Base-by-base conservation (phyloP, 1,140 invertebrate genomes). In the Drosophila pseudoananassae region DNA sequence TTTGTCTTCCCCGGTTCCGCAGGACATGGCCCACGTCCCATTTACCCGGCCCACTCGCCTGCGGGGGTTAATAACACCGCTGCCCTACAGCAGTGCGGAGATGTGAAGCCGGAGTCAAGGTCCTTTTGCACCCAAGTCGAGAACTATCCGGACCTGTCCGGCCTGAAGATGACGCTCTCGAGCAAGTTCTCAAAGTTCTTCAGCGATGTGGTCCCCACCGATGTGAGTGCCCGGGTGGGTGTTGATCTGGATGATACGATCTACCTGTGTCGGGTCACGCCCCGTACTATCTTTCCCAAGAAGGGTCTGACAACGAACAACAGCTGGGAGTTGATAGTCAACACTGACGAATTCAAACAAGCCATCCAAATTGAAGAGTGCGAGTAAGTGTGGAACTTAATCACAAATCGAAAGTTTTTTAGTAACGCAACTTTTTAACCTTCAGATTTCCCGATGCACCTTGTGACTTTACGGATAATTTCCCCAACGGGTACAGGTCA, bases 401-500 rank as follows among this genome's bases (percentile, higher is more conserved):
- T 52, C 6, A 6, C 1, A 43, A 4, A 15, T 4, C 27, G 27
- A 33, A 15, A 15, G 6, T 3, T 45, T 29, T 23, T 23, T 14
- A n/a, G 6, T 10, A 17, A 20, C n/a, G 14, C 23, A 0, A 5
- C 9, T 25, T 12, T n/a, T 27, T 20, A 29, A 17, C 15, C 5
- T 5, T 8, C 23, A 77, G 75, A 90, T 91, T 74, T 61, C 85
- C 49, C 78, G 92, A 49, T 64, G 15, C 27, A n/a, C 53, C 12
- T 12, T 93, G 92, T 55, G 66, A 88, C 17, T 80, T 91, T 12
- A 46, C 87, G 52, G 91, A 92, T 0, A 90, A 87, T 40, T 90
- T 93, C n/a, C 92, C 93, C 2, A 59, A 78, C 4, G 93, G 92
- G 1, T 94, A 94, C 82, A 92, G 68, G 49, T 93, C 94, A 0